phyloP scores from a whole-genome alignment of 2,113 vertebrate species.

The Sminthopsis crassicaudata region DNA sequence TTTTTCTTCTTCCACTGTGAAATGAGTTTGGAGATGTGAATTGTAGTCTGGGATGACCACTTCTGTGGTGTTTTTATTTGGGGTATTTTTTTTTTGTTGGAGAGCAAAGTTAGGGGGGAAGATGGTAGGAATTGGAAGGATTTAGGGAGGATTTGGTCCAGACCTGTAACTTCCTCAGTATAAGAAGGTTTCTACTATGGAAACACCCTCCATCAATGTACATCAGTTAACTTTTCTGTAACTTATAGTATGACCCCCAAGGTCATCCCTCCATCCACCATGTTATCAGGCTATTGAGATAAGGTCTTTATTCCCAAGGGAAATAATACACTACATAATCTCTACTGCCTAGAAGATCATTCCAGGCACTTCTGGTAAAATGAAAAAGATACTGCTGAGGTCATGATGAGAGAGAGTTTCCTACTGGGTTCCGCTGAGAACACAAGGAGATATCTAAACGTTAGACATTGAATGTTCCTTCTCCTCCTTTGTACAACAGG shows the following conservation, averaged over 20 bases:
- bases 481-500: not conserved
- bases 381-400: not conserved
- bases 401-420: not conserved
- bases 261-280: not conserved
- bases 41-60: not conserved
- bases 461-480: not conserved
- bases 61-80: not conserved
- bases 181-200: not conserved
- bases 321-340: not conserved
- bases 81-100: not conserved
- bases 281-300: not conserved
- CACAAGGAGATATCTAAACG: not conserved
- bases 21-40: not conserved
- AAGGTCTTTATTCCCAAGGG: not conserved
- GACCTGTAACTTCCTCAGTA: not conserved
- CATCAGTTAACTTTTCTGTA: not conserved
- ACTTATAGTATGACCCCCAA: not conserved
- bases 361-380: not conserved
- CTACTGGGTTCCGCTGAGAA: not conserved
- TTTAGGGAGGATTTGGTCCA: not conserved
- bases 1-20: not conserved
- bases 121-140: no score
- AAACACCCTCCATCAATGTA: not conserved
- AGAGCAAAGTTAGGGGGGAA: no score
- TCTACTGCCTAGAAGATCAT: not conserved